These are phyloP conservation scores for Acrocephalus arundinaceus DNA, from an alignment of 2,113 vertebrate genomes.

Conservation along the genomic window DNA sequence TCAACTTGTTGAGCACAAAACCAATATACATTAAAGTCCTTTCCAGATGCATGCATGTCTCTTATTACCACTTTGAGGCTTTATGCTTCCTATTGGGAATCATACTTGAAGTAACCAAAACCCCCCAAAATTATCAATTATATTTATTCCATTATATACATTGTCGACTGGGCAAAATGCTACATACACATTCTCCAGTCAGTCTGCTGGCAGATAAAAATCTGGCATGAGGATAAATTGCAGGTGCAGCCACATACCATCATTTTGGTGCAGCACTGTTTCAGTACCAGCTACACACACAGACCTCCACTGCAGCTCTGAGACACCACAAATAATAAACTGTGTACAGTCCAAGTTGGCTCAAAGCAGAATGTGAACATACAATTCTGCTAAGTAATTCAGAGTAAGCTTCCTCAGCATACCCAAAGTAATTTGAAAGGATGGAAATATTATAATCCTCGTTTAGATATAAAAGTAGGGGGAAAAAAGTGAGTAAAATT, in stretches of 20 bases:
- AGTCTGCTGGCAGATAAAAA: background rate
- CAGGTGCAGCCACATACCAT: background rate
- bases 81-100: background rate
- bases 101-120: background rate
- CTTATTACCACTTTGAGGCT: background rate
- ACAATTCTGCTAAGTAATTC: background rate
- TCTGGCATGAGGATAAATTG: background rate
- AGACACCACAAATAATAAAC: background rate
- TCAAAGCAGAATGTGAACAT: background rate
- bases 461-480: background rate
- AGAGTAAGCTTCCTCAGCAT: background rate
- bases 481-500: background rate
- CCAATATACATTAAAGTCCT: background rate
- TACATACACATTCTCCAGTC: background rate
- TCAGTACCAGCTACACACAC: slow-evolving; percentile 5
- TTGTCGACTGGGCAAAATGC: background rate
- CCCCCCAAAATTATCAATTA: background rate
- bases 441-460: background rate
- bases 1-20: background rate
- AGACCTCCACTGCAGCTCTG: background rate
- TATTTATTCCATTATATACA: background rate
- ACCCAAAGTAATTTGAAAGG: background rate
- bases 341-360: background rate
- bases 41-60: background rate
- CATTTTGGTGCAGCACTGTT: background rate